A percentile compares a stretch with the other conserved stretches of the same genome.
phyloP scores from a whole-genome alignment of 92 coral and sea anemone species.

The Phenganax subtilis region DNA sequence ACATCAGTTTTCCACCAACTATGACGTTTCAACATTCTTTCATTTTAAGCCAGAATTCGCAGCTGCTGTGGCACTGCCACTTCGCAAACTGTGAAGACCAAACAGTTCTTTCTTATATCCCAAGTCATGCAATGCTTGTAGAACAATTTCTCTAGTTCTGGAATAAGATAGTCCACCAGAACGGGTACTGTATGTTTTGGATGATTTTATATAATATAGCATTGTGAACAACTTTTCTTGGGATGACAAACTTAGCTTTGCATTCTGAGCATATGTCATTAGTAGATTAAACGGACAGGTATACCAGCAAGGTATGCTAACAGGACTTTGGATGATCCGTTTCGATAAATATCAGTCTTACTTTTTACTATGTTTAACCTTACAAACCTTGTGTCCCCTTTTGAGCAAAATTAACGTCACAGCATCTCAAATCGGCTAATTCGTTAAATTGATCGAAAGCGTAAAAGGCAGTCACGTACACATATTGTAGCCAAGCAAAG shows the following conservation, averaged over 20 bases:
- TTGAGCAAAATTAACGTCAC: constrained; percentile 35
- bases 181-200: too few species aligned
- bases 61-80: too few species aligned
- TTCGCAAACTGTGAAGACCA: too few species aligned
- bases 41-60: too few species aligned
- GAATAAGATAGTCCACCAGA: too few species aligned
- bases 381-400: not conserved
- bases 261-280: not conserved
- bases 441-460: constrained; percentile 50
- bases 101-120: too few species aligned
- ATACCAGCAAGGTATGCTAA: not conserved
- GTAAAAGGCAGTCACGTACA: constrained; percentile 38
- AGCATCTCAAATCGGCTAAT: constrained; percentile 41
- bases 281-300: not conserved
- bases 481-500: constrained; percentile 46
- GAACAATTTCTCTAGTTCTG: too few species aligned
- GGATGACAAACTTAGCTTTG: not conserved
- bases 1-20: too few species aligned
- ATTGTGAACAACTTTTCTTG: too few species aligned
- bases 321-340: not conserved
- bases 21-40: too few species aligned
- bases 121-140: too few species aligned
- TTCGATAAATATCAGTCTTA: not conserved
- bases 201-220: too few species aligned
- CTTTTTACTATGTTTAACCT: not conserved